Evolutionary conservation across 2,113 vertebrate genomes (phyloP), one percentile per base, ranked within the genome.

Genomic region (Strix uralensis): DNA sequence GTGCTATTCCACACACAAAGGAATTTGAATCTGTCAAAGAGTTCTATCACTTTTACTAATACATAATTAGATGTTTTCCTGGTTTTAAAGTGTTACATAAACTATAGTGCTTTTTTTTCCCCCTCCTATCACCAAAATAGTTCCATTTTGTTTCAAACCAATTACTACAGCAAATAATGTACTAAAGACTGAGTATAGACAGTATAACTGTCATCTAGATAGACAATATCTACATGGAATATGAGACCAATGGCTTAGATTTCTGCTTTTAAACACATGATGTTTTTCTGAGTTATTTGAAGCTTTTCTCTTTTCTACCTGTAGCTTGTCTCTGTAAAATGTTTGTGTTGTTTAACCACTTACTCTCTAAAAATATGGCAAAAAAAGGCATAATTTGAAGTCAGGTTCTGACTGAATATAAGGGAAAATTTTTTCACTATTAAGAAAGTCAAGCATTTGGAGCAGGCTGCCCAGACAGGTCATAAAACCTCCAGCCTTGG

Each of bases 41-140:
- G 42, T 18, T 80, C 27, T 44, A 13, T 49, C 8, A 69, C 23
- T 2, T 73, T 69, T 91, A 59, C 55, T 36, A 62, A 38, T 26
- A 83, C 5, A n/a, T 46, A 27, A 59, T 21, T 3, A 87, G 91
- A 22, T 13, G 15, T 44, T 75, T 77, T 62, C 4, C 22, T 55
- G 19, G 10, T 49, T 92, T 88, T 59, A n/a, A 87, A 73, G 52
- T 18, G 4, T 55, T 67, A 11, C 13, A 30, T 15, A 36, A 62
- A 61, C 2, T 15, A 18, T 3, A 34, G 12, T 42, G 3, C 0
- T 1, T 65, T 63, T 65, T 63, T 13, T 3, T 5, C 0, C 2
- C 5, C 20, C 3, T 14, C 14, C 13, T n/a, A 47, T 30, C 7
- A 61, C 5, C 2, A 11, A 90, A 59, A 78, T 29, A 62, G 25